Percentiles rank a stretch among this genome's conserved stretches.
These are phyloP conservation scores for Drosophila suzukii DNA, from an alignment of 1,140 invertebrate genomes.

Conservation along the genomic window DNA sequence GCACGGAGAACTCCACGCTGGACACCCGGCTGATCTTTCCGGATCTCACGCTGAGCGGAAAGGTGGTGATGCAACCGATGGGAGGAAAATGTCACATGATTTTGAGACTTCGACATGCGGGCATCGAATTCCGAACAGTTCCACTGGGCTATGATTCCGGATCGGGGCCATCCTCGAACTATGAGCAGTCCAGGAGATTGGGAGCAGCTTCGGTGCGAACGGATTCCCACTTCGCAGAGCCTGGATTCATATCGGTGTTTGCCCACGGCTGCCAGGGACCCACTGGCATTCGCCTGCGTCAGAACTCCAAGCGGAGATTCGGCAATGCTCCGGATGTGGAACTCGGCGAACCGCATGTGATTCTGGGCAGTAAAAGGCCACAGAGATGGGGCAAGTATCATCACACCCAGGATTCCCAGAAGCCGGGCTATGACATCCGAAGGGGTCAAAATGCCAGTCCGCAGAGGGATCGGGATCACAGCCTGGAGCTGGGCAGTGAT, in stretches of 20 bases:
- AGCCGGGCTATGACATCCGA: constrained; percentile 66
- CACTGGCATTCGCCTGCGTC: constrained; percentile 68
- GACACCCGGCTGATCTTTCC: constrained; percentile 91
- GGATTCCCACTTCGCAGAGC: constrained; percentile 92
- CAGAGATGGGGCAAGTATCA: constrained; percentile 60
- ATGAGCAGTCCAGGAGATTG: constrained; percentile 79
- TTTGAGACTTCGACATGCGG: constrained; percentile 89
- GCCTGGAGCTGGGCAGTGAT: constrained; percentile 56
- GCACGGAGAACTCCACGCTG: constrained; percentile 89
- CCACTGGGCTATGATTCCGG: constrained; percentile 62
- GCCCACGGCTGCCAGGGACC: constrained; percentile 90
- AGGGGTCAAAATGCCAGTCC: constrained; percentile 27
- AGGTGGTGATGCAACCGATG: constrained; percentile 87
- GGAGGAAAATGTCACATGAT: constrained; percentile 91
- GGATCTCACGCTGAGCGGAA: constrained; percentile 91
- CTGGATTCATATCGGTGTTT: constrained; percentile 92
- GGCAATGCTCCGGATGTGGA: constrained; percentile 59
- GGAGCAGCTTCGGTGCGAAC: constrained; percentile 91
- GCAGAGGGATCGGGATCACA: constrained; percentile 58
- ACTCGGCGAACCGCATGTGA: constrained; percentile 69
- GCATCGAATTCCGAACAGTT: constrained; percentile 89
- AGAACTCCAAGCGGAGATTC: constrained; percentile 79
- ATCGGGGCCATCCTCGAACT: constrained; percentile 22
- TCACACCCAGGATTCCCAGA: constrained; percentile 11
- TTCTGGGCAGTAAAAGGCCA: constrained; percentile 48